phyloP scores from a whole-genome alignment of 2,888 invertebrate species.

The Pogonocherus hispidulus region DNA sequence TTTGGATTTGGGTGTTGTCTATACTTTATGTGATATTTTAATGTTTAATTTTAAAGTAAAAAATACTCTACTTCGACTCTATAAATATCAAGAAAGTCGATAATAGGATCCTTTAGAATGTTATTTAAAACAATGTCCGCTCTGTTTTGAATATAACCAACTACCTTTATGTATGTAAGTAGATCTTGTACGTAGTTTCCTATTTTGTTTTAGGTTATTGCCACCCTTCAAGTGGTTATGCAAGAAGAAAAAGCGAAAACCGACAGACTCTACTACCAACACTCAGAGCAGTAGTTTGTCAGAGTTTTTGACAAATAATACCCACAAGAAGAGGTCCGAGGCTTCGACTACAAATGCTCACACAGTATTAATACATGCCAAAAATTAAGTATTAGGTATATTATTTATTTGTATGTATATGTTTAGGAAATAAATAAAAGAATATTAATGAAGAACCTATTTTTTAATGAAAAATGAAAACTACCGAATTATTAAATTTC shows the following conservation, averaged over 20 bases:
- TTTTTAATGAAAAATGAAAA: no score
- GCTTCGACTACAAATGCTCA: slow-evolving; percentile 49
- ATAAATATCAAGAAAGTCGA: no score
- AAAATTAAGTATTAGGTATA: slow-evolving; percentile 41
- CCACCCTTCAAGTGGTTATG: slow-evolving; percentile 61
- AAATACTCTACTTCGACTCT: no score
- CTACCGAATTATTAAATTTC: no score
- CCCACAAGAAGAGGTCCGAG: slow-evolving; percentile 49
- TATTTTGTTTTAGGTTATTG: slow-evolving; percentile 52
- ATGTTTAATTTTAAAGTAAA: no score
- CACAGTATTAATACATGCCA: slow-evolving; percentile 54
- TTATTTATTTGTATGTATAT: slow-evolving; percentile 37
- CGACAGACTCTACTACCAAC: slow-evolving; percentile 69
- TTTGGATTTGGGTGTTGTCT: no score
- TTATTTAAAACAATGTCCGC: no score
- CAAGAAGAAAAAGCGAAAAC: slow-evolving; percentile 53
- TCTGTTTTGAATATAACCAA: no score
- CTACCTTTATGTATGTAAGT: no score
- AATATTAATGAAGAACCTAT: background rate
- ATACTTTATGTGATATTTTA: no score
- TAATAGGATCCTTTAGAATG: no score
- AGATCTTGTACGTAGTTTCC: no score
- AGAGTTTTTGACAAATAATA: slow-evolving; percentile 61
- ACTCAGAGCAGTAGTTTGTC: slow-evolving; percentile 68
- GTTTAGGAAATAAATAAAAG: slow-evolving; percentile 6